Evolutionary conservation across 53 echinoderm and acorn worm genomes (phyloP), one percentile per base, ranked within the genome.

Genomic region (Luidia sarsii): DNA sequence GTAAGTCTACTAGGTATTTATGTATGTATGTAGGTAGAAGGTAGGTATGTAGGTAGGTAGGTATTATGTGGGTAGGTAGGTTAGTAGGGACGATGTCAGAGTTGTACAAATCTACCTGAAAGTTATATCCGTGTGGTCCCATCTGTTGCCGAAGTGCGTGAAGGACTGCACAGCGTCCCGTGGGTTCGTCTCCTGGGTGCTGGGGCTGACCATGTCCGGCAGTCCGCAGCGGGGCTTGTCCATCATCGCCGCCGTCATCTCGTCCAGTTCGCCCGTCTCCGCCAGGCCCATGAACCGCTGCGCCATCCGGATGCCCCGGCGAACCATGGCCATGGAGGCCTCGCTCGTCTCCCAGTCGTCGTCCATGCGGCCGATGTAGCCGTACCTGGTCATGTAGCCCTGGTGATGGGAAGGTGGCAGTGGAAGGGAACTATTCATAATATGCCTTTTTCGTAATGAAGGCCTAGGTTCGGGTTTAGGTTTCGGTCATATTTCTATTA

Each of bases 211-310:
- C 25, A 77, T 21, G 43, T 91, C 93, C 28, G 70, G 72, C 33
- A 92, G 67, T 15, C 92, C 92, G 33, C 93, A 93, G 20, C 93
- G 63, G 2, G 93, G 93, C 61, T 66, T 89, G 11, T 83, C 57
- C 65, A 93, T 87, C 72, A 82, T 80, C 43, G 67, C 73, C 66
- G 87, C 48, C 14, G 93, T 93, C 65, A 83, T 74, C 31, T 49
- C 63, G 63, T 93, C 89, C 50, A 93, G 54, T 51, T 83, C 59
- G 13, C 93, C 93, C 52, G 83, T 80, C 46, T 28, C 59, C 2
- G 21, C 34, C 11, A 88, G 54, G 2, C 82, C 85, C 85, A 88
- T 88, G 75, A 88, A 88, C 52, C 67, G 67, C 64, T 92, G 92
- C 46, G 88, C 81, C 45, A 85, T 84, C 32, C 14, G 41, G 49